phyloP scores from a whole-genome alignment of 2,888 invertebrate genomes.

The Chrysolina haemoptera region DNA sequence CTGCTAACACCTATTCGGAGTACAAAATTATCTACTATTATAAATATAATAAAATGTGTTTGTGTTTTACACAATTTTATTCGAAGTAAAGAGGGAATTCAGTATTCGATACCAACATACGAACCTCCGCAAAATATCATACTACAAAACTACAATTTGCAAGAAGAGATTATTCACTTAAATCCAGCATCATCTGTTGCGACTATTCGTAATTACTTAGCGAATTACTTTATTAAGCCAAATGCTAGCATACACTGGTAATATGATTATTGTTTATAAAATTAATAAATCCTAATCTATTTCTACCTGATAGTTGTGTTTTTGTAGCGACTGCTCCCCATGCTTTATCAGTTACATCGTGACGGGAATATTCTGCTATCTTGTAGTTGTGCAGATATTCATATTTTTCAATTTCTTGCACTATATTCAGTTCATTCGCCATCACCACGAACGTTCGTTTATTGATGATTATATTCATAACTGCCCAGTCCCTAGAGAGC shows the following conservation, averaged over 20 bases:
- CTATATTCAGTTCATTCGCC: slow-evolving; percentile 11
- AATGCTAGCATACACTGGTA: not conserved
- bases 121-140: slow-evolving; percentile 1
- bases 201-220: slow-evolving; percentile 16
- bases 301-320: slow-evolving; percentile 6
- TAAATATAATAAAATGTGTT: slow-evolving; percentile 12
- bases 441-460: not conserved
- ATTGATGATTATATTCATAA: no score
- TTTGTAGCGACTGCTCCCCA: slow-evolving; percentile 22
- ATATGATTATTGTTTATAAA: slow-evolving; percentile 22
- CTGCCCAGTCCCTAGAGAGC: no score
- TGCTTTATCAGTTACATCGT: slow-evolving; percentile 23
- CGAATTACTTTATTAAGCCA: slow-evolving; percentile 23
- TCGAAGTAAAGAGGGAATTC: slow-evolving; percentile 1
- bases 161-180: slow-evolving; percentile 2
- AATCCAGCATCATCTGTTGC: slow-evolving; percentile 9
- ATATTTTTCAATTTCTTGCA: slow-evolving; percentile 21
- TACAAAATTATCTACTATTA: slow-evolving; percentile 7
- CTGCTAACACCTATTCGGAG: slow-evolving; percentile 1
- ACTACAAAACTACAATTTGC: slow-evolving; percentile 3
- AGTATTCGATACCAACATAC: not conserved
- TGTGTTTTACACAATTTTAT: slow-evolving; percentile 19
- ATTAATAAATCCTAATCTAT: slow-evolving; percentile 9
- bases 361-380: slow-evolving; percentile 24
- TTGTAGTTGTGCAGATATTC: slow-evolving; percentile 19